These are phyloP conservation scores for Actinemys pallida DNA, from an alignment of 2,113 vertebrate genomes.

Conservation along the genomic window DNA sequence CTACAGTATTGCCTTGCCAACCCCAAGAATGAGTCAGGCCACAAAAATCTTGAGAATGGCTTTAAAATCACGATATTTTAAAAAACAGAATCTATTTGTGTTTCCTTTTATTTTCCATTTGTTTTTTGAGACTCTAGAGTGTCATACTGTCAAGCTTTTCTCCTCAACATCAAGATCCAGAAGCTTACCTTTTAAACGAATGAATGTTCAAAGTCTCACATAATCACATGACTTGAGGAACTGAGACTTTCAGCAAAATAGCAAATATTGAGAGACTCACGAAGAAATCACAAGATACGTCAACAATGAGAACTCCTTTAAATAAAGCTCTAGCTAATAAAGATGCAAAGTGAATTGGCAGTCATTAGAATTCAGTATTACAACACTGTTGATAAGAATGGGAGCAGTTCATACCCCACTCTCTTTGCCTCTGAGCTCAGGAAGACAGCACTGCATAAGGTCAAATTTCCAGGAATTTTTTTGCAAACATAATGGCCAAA, in stretches of 20 bases:
- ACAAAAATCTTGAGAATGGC: neutral
- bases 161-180: constrained; percentile 15
- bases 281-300: neutral
- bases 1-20: constrained; percentile 5
- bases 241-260: constrained; percentile 52
- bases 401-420: constrained; percentile 42
- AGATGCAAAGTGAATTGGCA: constrained; percentile 4
- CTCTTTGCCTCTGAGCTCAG: constrained; percentile 67
- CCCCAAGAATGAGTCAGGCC: neutral
- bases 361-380: constrained; percentile 66
- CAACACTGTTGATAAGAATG: constrained; percentile 48
- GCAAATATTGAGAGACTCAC: neutral
- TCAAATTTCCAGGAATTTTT: constrained; percentile 63
- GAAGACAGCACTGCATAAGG: constrained; percentile 66
- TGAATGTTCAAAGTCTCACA: constrained; percentile 30
- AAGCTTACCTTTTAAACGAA: constrained; percentile 35
- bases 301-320: neutral
- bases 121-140: constrained; percentile 13
- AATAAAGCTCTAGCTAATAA: constrained; percentile 42
- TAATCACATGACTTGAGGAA: constrained; percentile 27
- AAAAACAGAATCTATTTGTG: constrained; percentile 19
- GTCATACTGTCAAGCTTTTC: constrained; percentile 37
- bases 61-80: neutral
- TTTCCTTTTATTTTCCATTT: neutral
- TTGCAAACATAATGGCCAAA: constrained; percentile 46